Percentiles rank a stretch among this genome's conserved stretches.
phyloP scores from a whole-genome alignment of 1,140 invertebrate genomes.

The Drosophila sucinea region DNA sequence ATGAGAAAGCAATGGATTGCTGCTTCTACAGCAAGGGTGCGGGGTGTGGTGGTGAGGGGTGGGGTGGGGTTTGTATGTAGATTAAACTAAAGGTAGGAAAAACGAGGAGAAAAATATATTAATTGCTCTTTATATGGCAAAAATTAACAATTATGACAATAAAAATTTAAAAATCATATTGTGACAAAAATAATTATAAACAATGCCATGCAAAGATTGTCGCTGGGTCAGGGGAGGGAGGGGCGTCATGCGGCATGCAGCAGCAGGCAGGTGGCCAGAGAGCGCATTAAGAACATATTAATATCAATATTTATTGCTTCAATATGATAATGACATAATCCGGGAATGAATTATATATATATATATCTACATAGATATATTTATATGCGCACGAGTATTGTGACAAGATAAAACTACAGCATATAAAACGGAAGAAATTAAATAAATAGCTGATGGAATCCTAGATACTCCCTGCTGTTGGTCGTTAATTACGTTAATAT shows the following conservation, averaged over 20 bases:
- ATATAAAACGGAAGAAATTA: background rate
- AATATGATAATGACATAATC: slow-evolving; percentile 36
- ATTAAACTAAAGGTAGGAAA: slow-evolving; percentile 15
- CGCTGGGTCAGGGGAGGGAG: background rate
- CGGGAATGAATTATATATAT: background rate
- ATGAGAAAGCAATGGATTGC: slow-evolving; percentile 36
- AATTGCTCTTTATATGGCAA: slow-evolving; percentile 65
- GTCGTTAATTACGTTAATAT: too few species aligned
- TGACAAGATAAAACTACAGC: background rate
- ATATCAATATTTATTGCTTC: slow-evolving; percentile 29
- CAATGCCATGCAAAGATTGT: slow-evolving; percentile 16
- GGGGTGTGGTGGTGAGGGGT: background rate
- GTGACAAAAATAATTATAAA: slow-evolving; percentile 65
- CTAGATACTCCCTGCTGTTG: too few species aligned
- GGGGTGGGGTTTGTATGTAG: background rate
- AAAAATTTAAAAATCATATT: slow-evolving; percentile 63
- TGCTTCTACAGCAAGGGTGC: background rate
- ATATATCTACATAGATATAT: background rate
- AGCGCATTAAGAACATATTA: slow-evolving; percentile 29
- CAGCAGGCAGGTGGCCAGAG: background rate
- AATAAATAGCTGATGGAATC: background rate
- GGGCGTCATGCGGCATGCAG: too few species aligned
- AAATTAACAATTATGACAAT: slow-evolving; percentile 72
- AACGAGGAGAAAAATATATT: slow-evolving; percentile 30
- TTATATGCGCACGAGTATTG: background rate